Evolutionary conservation across 1,140 invertebrate species (phyloP).

Genomic region (Holotrichia oblita): DNA sequence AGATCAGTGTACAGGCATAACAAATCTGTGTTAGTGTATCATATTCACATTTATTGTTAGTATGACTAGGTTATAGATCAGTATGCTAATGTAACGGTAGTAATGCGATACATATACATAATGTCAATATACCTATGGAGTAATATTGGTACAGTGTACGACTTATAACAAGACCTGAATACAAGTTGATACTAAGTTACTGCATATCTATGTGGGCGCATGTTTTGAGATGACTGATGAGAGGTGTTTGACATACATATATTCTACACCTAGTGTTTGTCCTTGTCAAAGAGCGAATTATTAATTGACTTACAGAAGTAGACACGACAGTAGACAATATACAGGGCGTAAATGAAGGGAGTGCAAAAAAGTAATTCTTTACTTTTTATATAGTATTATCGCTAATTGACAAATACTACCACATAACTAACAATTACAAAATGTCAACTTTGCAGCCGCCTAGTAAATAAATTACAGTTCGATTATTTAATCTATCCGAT

Average conservation of each 20-base stretch:
- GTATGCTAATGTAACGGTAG: neutral
- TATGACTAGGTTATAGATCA: constrained; percentile 1
- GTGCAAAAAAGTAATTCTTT: too few species aligned
- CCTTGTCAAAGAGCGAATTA: too few species aligned
- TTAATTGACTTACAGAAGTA: too few species aligned
- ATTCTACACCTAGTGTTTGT: neutral
- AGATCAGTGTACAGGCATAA: neutral
- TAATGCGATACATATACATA: neutral
- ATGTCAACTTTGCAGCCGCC: too few species aligned
- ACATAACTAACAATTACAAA: too few species aligned
- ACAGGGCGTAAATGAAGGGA: too few species aligned
- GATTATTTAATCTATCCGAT: too few species aligned
- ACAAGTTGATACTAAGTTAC: neutral
- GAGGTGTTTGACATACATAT: neutral
- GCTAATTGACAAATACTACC: too few species aligned
- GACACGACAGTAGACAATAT: too few species aligned
- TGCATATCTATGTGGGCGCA: neutral
- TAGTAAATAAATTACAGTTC: too few species aligned
- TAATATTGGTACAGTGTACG: neutral
- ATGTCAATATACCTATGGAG: neutral
- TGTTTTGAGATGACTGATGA: neutral
- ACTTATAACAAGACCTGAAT: neutral
- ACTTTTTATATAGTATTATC: too few species aligned
- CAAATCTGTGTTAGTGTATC: constrained; percentile 7
- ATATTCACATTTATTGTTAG: neutral